Base-by-base conservation (phyloP, 2,888 invertebrate genomes). In the Cylloceria caligata region DNA sequence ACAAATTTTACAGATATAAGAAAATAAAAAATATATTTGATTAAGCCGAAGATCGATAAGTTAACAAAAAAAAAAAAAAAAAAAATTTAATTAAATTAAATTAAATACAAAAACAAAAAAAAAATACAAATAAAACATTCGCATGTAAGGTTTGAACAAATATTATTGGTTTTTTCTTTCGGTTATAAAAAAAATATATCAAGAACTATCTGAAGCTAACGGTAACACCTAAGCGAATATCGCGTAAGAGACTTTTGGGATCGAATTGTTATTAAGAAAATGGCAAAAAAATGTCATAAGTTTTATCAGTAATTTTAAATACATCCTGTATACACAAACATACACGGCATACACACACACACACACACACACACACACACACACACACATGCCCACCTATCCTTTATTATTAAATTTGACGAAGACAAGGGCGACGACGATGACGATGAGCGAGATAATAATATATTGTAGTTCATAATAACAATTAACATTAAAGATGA, bases 401-500 rank as follows among this genome's bases (percentile, higher is more conserved):
- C n/a, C 36, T 57, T 76, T 65, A 39, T 79, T 76, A 75, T 76
- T 42, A 30, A 76, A 75, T 21, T 39, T 49, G 47, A 81, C 82
- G 75, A 80, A 65, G 77, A 76, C 80, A 80, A 85, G 86, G 86
- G 86, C 84, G 88, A 89, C 87, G 88, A 89, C 86, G 88, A 89
- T 86, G 87, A 86, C 85, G 84, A 85, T 84, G 77, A 74, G 80
- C 86, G 87, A 89, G 88, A 89, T 90, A 87, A 89, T 89, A 89
- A 89, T 89, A 87, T 89, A 89, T 89, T 87, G 87, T 89, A 89
- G 88, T 88, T 86, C 57, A 39, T 76, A 69, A 85, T 88, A 60
- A 88, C 87, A 83, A 90, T 90, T 89, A 90, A 89, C 87, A 90
- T 90, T 90, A 87, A 88, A 90, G 89, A 90, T 91, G 90, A 91